These are phyloP conservation scores for Hiodon alosoides DNA, from an alignment of 2,113 vertebrate genomes.

Conservation along the genomic window DNA sequence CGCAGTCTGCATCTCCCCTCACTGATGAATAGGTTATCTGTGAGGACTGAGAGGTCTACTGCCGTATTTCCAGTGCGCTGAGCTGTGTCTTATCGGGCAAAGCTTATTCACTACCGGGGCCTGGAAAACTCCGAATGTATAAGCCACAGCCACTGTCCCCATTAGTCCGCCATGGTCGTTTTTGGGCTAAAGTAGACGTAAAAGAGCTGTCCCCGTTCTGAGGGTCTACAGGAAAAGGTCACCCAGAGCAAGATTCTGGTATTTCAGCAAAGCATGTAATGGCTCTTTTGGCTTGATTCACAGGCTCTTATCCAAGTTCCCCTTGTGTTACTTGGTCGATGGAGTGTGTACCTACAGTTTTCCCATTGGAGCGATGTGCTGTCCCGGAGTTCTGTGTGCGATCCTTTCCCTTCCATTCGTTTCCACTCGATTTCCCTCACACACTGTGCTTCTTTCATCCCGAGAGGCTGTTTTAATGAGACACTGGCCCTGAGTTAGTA, in stretches of 20 bases:
- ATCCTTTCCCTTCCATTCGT: not conserved
- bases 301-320: not conserved
- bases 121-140: not conserved
- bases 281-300: slow-evolving; percentile 39
- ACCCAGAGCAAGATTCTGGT: slow-evolving; percentile 48
- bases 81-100: not conserved
- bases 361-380: not conserved
- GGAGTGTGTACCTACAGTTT: not conserved
- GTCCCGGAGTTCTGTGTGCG: not conserved
- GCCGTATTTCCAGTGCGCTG: not conserved
- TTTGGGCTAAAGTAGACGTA: not conserved
- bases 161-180: not conserved
- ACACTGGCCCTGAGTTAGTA: not conserved
- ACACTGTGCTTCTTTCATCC: not conserved
- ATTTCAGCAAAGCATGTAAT: slow-evolving; percentile 56
- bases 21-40: slow-evolving; percentile 1
- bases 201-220: not conserved
- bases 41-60: not conserved
- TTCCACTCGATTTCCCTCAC: not conserved
- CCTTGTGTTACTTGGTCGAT: not conserved
- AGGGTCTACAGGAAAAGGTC: slow-evolving; percentile 32
- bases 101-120: not conserved
- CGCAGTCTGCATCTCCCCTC: not conserved
- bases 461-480: not conserved
- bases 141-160: not conserved